A percentile compares a stretch with the other conserved stretches of the same genome.
These are phyloP conservation scores for Pteropus rufus DNA, from an alignment of 2,797 vertebrate species.

Conservation along the genomic window DNA sequence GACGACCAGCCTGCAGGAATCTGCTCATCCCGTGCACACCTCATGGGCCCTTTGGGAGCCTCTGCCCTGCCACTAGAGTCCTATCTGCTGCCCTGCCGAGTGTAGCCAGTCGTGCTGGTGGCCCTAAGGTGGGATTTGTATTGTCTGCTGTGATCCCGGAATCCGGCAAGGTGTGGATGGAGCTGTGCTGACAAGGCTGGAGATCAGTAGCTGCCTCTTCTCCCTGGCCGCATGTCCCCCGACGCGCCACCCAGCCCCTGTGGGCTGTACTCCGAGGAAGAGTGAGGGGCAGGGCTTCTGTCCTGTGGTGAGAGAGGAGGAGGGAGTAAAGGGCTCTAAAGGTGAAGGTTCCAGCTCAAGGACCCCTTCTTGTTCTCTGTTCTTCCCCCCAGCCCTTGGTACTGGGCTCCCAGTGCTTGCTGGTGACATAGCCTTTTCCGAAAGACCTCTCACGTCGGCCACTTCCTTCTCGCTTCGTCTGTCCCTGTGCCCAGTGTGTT, in stretches of 20 bases:
- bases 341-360: neutral
- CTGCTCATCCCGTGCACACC: too few relatives aligned
- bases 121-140: rapidly evolving
- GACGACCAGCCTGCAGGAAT: neutral
- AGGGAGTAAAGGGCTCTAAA: neutral
- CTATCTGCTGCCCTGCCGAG: neutral
- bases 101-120: too few relatives aligned
- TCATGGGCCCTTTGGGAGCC: neutral
- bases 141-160: neutral
- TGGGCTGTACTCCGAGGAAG: neutral
- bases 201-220: neutral
- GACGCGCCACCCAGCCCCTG: rapidly evolving
- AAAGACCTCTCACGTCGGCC: neutral
- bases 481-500: neutral
- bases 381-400: too few relatives aligned
- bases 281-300: neutral
- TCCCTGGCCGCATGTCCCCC: rapidly evolving
- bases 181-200: neutral
- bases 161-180: neutral
- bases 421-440: neutral
- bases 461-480: neutral
- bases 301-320: neutral
- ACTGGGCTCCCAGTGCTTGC: rapidly evolving
- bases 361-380: too few relatives aligned
- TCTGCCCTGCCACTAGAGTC: neutral